Percentiles rank a stretch among this genome's conserved stretches.
These are phyloP conservation scores for Hedya salicella DNA, from an alignment of 2,888 invertebrate species.

Conservation along the genomic window DNA sequence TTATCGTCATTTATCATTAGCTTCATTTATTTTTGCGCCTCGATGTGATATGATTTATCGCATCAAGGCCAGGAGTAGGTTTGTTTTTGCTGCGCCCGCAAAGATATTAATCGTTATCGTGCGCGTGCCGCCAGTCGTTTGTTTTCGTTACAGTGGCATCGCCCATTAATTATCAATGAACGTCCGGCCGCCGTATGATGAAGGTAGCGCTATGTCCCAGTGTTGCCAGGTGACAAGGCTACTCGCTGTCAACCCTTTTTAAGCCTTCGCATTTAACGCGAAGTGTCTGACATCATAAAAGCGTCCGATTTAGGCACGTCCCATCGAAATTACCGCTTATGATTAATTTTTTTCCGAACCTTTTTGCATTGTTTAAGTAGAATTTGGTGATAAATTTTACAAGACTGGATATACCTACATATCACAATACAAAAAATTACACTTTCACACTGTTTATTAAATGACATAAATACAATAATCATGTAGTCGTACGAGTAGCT, in stretches of 20 bases:
- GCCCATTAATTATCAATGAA: slow-evolving; percentile 85
- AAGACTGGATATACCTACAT: neutral
- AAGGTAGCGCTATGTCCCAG: slow-evolving; percentile 77
- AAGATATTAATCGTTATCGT: slow-evolving; percentile 84
- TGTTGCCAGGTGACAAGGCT: slow-evolving; percentile 81
- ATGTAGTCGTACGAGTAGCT: neutral
- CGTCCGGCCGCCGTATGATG: slow-evolving; percentile 79
- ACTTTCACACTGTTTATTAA: no score
- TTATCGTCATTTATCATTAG: slow-evolving; percentile 82
- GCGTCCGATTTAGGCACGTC: slow-evolving; percentile 81
- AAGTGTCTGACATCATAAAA: slow-evolving; percentile 83
- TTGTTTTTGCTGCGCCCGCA: slow-evolving; percentile 80
- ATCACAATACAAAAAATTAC: neutral
- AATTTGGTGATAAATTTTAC: slow-evolving; percentile 22
- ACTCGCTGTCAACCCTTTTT: slow-evolving; percentile 83
- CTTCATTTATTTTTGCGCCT: slow-evolving; percentile 84
- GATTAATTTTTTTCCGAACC: slow-evolving; percentile 76
- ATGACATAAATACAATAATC: neutral
- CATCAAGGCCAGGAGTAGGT: slow-evolving; percentile 76
- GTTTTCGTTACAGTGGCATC: slow-evolving; percentile 83
- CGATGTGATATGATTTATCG: slow-evolving; percentile 83
- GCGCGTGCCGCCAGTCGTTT: slow-evolving; percentile 81
- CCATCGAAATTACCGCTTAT: slow-evolving; percentile 75
- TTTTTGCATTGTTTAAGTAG: slow-evolving; percentile 55
- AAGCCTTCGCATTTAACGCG: slow-evolving; percentile 82